These are phyloP conservation scores for Typhlomys cinereus DNA, from an alignment of 2,113 vertebrate species.

Conservation along the genomic window DNA sequence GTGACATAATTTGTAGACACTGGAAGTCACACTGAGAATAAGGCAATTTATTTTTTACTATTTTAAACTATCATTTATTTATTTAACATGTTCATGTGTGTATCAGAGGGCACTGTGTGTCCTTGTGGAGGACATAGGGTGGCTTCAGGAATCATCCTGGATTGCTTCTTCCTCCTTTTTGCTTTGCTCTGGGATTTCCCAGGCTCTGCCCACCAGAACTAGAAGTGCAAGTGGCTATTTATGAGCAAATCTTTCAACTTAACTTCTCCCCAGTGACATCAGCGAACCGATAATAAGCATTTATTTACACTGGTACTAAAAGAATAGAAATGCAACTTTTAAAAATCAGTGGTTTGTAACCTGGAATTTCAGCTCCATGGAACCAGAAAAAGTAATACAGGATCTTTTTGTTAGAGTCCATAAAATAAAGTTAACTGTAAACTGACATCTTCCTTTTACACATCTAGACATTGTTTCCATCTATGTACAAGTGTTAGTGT, in stretches of 20 bases:
- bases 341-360: conserved; percentile 48
- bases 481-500: too few relatives aligned
- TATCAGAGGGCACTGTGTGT: too few relatives aligned
- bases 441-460: conserved; percentile 61
- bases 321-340: background rate
- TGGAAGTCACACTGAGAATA: conserved; percentile 60
- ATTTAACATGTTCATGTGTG: too few relatives aligned
- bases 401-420: conserved; percentile 59
- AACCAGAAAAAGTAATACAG: conserved; percentile 66
- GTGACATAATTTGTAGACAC: conserved; percentile 45
- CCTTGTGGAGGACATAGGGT: too few relatives aligned
- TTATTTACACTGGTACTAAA: conserved; percentile 36
- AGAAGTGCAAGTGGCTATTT: too few relatives aligned
- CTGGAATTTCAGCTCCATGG: conserved; percentile 60
- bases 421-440: conserved; percentile 72
- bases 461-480: conserved; percentile 41
- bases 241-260: conserved; percentile 42
- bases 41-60: too few relatives aligned
- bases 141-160: too few relatives aligned
- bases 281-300: conserved; percentile 39
- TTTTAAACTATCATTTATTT: too few relatives aligned
- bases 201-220: too few relatives aligned
- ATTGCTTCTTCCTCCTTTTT: too few relatives aligned
- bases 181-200: too few relatives aligned
- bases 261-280: conserved; percentile 60